A percentile compares a stretch with the other conserved stretches of the same genome.
phyloP scores from a whole-genome alignment of 2,113 vertebrate species.

The Saguinus midas region DNA sequence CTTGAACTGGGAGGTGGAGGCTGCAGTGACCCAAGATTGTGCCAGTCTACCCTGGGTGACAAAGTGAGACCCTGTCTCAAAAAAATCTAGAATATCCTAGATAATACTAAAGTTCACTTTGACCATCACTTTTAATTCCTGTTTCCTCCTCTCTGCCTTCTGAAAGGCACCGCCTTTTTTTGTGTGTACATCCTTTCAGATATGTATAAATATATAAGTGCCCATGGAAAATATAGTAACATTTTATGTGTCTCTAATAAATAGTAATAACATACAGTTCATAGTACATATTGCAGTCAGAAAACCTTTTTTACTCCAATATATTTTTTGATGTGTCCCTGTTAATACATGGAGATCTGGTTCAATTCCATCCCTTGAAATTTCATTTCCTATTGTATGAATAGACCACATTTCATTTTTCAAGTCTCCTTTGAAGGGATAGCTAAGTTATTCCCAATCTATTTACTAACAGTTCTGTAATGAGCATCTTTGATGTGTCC shows the following conservation, averaged over 20 bases:
- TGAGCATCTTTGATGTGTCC: not conserved
- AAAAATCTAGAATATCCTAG: not conserved
- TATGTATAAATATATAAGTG: not conserved
- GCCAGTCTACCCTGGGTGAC: no score
- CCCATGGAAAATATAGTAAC: not conserved
- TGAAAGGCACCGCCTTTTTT: not conserved
- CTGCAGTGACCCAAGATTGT: no score
- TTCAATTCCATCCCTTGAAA: not conserved
- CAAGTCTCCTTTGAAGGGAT: not conserved
- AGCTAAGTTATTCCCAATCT: not conserved
- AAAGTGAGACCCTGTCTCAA: no score
- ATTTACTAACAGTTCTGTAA: not conserved
- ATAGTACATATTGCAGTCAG: not conserved
- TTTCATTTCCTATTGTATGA: not conserved
- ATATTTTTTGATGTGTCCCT: not conserved
- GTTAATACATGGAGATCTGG: not conserved
- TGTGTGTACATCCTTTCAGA: not conserved
- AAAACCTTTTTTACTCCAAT: not conserved
- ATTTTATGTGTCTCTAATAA: not conserved
- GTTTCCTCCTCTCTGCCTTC: not conserved
- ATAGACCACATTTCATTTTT: not conserved
- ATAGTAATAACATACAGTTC: not conserved
- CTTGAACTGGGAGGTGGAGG: no score
- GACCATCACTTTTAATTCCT: not conserved
- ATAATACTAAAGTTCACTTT: not conserved